phyloP scores from a whole-genome alignment of 2,113 vertebrate genomes.

The Edolisoma coerulescens region DNA sequence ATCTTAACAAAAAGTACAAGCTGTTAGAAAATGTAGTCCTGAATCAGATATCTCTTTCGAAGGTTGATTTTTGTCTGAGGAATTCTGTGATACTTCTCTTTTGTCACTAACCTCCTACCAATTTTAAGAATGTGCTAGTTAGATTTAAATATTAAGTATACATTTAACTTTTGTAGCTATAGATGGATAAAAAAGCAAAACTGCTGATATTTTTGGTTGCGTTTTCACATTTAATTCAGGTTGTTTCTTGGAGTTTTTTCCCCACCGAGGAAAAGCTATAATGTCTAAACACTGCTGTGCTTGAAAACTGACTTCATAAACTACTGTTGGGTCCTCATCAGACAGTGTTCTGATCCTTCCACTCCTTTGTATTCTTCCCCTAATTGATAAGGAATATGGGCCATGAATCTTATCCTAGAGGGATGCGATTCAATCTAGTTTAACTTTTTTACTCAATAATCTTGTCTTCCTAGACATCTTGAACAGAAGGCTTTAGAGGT shows the following conservation, averaged over 20 bases:
- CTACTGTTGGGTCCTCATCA: neutral
- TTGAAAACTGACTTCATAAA: neutral
- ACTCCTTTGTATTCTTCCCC: neutral
- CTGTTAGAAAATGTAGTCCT: neutral
- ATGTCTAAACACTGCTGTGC: neutral
- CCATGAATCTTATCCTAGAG: neutral
- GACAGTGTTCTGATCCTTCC: neutral
- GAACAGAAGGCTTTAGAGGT: neutral
- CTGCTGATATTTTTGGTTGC: neutral
- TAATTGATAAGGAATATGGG: neutral
- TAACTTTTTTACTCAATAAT: neutral
- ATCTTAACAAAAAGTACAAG: neutral
- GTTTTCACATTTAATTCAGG: neutral
- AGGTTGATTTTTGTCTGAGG: neutral
- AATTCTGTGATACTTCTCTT: neutral
- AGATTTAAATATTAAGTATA: neutral
- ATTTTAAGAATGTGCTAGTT: neutral
- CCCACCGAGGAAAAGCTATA: neutral
- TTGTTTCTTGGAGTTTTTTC: neutral
- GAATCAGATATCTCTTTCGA: neutral
- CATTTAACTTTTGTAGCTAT: neutral
- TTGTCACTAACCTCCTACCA: neutral
- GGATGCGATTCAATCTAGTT: rapidly evolving
- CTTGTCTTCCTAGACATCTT: neutral
- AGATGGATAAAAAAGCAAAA: neutral